Conservation (phyloP, 1,140 invertebrate species). For the Drosophila quadrilineata region DNA sequence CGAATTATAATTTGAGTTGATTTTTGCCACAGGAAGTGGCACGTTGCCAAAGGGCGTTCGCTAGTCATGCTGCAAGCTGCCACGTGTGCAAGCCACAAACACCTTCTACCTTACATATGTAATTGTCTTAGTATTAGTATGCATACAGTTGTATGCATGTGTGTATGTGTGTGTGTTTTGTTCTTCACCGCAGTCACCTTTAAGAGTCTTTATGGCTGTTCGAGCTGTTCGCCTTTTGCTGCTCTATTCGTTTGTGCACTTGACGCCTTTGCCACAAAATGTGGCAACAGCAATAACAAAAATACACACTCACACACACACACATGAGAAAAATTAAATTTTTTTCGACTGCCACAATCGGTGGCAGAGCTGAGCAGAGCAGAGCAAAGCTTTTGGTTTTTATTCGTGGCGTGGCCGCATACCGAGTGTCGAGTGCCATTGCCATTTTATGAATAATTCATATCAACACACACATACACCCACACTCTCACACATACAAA, state of each 20-base stretch:
- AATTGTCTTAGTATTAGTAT: too few species aligned
- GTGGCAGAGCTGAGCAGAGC: too few species aligned
- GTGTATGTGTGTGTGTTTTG: conserved; percentile 6
- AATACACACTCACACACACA: conserved; percentile 11
- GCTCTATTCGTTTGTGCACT: conserved; percentile 41
- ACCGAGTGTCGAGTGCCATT: conserved; percentile 57
- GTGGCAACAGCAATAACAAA: neutral
- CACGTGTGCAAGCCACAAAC: neutral
- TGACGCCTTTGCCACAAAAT: conserved; percentile 29
- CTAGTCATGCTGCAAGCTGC: neutral
- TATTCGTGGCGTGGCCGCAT: conserved; percentile 57
- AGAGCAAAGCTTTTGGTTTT: conserved; percentile 53
- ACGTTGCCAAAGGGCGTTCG: neutral
- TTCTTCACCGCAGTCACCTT: conserved; percentile 21
- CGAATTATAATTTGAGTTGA: conserved; percentile 7
- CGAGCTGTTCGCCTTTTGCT: neutral
- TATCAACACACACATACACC: conserved; percentile 55
- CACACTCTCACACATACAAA: neutral
- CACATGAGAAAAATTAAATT: conserved; percentile 15
- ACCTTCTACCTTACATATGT: too few species aligned
- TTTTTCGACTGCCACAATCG: conserved; percentile 47
- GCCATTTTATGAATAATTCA: conserved; percentile 79
- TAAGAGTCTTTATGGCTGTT: conserved; percentile 24
- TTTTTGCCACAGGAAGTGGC: neutral
- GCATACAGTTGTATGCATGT: too few species aligned